Evolutionary conservation across 2,888 invertebrate species (phyloP).

Genomic region (Strigamia crassipes): DNA sequence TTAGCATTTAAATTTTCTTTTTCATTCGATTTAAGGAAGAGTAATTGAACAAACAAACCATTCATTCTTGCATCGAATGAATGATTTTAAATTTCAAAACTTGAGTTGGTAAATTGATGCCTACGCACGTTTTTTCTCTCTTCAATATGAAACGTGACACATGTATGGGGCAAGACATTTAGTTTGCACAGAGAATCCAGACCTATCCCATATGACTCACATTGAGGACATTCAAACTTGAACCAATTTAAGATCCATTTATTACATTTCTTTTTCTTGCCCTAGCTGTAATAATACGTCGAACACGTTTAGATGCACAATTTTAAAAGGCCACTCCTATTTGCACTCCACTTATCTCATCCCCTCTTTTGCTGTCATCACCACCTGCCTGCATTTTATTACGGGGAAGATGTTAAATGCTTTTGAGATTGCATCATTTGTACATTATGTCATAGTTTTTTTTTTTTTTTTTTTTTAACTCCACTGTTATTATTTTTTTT

Average conservation of each 20-base stretch:
- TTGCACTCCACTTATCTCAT: conserved; percentile 1
- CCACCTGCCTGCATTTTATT: background rate
- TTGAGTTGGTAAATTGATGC: background rate
- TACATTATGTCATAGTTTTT: background rate
- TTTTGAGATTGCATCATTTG: background rate
- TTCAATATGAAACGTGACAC: background rate
- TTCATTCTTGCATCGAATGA: background rate
- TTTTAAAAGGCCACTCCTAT: background rate
- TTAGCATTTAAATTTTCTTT: background rate
- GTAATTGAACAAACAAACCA: background rate
- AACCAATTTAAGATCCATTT: background rate
- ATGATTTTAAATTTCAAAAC: background rate
- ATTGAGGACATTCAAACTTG: background rate
- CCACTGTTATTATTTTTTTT: background rate
- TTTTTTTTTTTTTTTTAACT: background rate
- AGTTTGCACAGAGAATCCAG: background rate
- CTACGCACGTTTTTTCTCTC: background rate
- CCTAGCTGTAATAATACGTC: background rate
- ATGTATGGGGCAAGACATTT: background rate
- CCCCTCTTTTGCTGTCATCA: background rate
- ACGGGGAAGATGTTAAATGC: background rate
- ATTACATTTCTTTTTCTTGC: background rate
- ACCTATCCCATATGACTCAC: background rate
- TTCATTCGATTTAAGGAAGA: background rate
- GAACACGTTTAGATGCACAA: background rate